Evolutionary conservation across 2,888 invertebrate species (phyloP).

Genomic region (Leptopterna dolabrata): DNA sequence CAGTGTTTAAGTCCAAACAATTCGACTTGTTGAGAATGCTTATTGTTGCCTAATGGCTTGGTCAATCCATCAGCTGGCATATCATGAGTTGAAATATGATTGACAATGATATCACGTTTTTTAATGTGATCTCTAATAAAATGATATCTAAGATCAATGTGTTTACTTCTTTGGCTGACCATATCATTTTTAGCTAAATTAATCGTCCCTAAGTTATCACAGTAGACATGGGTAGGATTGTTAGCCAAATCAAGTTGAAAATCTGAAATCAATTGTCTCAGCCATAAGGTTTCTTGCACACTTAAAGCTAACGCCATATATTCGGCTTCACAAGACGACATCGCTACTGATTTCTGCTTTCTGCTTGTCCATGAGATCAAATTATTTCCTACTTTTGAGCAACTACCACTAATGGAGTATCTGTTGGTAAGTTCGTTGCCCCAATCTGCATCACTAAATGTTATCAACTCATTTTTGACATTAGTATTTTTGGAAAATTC

Average conservation of each 20-base stretch:
- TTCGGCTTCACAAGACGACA: slow-evolving; percentile 26
- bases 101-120: no score
- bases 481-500: not conserved
- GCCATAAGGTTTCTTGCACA: slow-evolving; percentile 25
- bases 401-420: slow-evolving; percentile 31
- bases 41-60: slow-evolving; percentile 17
- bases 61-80: not conserved
- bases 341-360: slow-evolving; percentile 30
- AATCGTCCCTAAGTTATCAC: slow-evolving; percentile 38
- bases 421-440: not conserved
- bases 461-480: not conserved
- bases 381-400: not conserved
- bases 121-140: slow-evolving; percentile 32
- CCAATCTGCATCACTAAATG: slow-evolving; percentile 31
- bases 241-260: no score
- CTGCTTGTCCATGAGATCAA: slow-evolving; percentile 25
- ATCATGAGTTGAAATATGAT: no score
- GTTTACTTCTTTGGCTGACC: not conserved
- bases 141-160: no score
- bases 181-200: slow-evolving; percentile 18
- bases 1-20: no score
- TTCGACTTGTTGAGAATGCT: no score
- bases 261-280: not conserved
- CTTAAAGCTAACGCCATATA: slow-evolving; percentile 12
- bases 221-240: not conserved